Conservation (phyloP, 2,797 vertebrate species). For the Brotula barbata region DNA sequence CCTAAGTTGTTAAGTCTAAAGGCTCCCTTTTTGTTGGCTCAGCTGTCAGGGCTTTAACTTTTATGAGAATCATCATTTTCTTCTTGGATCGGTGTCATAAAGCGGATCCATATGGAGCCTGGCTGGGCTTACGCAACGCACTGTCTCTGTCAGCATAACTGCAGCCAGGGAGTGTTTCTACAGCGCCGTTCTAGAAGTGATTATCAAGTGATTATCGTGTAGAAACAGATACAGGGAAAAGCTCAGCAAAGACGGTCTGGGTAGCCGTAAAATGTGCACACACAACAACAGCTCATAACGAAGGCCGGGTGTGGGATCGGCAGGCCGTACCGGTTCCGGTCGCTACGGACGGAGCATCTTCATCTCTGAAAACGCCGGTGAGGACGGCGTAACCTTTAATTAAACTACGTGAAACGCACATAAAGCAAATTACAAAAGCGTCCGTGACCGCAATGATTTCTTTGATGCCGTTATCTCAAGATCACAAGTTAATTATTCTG, state of each 20-base stretch:
- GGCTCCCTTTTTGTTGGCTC: conserved; percentile 50
- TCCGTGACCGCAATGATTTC: too few relatives aligned
- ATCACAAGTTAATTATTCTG: too few relatives aligned
- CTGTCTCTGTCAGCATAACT: conserved; percentile 45
- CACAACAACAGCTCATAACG: conserved; percentile 13
- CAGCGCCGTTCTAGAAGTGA: conserved; percentile 22
- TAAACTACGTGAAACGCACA: too few relatives aligned
- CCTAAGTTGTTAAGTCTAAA: conserved; percentile 51
- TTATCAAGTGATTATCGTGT: conserved; percentile 53
- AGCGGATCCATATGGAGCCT: conserved; percentile 44
- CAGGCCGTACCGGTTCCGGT: neutral
- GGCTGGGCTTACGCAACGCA: conserved; percentile 27
- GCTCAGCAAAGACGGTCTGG: conserved; percentile 20
- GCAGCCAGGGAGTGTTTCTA: conserved; percentile 13
- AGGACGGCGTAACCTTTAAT: neutral
- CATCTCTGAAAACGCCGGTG: conserved; percentile 1
- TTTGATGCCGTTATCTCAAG: too few relatives aligned
- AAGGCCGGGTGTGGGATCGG: conserved; percentile 12
- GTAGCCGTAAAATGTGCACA: conserved; percentile 1
- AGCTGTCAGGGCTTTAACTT: conserved; percentile 60
- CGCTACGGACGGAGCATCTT: neutral
- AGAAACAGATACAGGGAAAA: conserved; percentile 22
- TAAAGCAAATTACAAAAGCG: too few relatives aligned
- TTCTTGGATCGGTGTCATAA: conserved; percentile 62
- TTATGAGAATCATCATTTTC: conserved; percentile 66